Evolutionary conservation across 1,140 invertebrate genomes (phyloP).

Genomic region (Physella acuta): DNA sequence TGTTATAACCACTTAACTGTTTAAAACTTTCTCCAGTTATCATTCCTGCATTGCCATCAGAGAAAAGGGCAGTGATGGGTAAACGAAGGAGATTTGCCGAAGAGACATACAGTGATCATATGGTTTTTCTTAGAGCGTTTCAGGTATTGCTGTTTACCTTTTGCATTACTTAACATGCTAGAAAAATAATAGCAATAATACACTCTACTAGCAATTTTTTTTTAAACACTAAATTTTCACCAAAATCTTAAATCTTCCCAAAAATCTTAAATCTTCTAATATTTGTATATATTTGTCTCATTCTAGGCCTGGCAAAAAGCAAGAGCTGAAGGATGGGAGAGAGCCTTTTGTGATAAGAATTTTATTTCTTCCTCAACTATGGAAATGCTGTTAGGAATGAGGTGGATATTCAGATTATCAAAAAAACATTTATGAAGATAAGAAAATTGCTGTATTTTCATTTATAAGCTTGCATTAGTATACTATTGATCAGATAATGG

Average conservation of each 20-base stretch:
- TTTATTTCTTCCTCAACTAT: constrained; percentile 80
- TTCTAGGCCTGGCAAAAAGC: constrained; percentile 69
- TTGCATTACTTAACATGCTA: background rate
- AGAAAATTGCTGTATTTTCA: background rate
- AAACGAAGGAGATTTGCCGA: constrained; percentile 74
- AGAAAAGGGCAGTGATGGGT: constrained; percentile 66
- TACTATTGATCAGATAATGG: background rate
- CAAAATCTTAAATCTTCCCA: too few relatives aligned
- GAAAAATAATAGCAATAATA: too few relatives aligned
- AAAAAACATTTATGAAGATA: background rate
- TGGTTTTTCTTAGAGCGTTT: constrained; percentile 82
- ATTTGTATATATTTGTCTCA: too few relatives aligned
- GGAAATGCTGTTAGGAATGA: constrained; percentile 75
- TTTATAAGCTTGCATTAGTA: background rate
- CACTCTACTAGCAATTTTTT: too few relatives aligned
- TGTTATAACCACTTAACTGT: background rate
- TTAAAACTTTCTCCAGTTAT: constrained; percentile 67
- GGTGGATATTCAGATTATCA: constrained; percentile 40
- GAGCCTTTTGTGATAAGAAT: constrained; percentile 77
- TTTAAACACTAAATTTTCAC: too few relatives aligned
- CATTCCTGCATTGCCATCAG: constrained; percentile 70
- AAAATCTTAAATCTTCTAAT: too few relatives aligned
- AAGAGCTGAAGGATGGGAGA: constrained; percentile 69
- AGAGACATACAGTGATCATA: constrained; percentile 86
- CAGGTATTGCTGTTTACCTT: constrained; percentile 67